Evolutionary conservation across 1,140 invertebrate genomes (phyloP), one percentile per base, ranked within the genome.

Genomic region (Papilio glaucus): DNA sequence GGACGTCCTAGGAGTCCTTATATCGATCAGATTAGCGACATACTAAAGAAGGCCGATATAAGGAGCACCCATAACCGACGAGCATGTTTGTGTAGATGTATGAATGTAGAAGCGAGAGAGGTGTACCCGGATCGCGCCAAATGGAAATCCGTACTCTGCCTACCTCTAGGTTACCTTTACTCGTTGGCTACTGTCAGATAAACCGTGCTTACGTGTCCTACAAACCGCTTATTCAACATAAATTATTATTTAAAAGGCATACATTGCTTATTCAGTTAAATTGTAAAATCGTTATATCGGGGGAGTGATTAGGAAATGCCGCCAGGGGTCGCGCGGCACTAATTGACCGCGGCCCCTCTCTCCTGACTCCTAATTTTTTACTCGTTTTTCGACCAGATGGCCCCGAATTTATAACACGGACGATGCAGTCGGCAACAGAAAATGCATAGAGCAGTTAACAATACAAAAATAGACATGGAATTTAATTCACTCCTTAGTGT

Each of bases 341-440:
- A 57, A 57, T 57, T 57, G 49, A 57, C 49, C 49, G 9, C 49
- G 49, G 12, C 49, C 49, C 49, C 49, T 57, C 21, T 24, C 49
- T 24, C 10, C 18, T 49, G 15, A 24, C 21, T 33, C 6, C 29
- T 57, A 57, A 57, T 57, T 57, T 53, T 57, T 57, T 57, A 57
- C 49, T 57, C 49, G 49, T 57, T 57, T 57, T 57, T 13, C 18
- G 8, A 26, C 49, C 49, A 57, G 49, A 57, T 57, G 49, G 21
- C 49, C 12, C 12, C 49, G 21, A 57, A 57, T 57, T 57, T 57
- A 57, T 57, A 57, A 57, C 49, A 10, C 4, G 10, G 49, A 57
- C 49, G 49, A 49, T 18, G 21, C 18, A 24, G 24, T 57, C 10
- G 3, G 9, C 9, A 57, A 57, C 21, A 57, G 49, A 57, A 26